Conservation (phyloP, 2,888 invertebrate genomes). For the Melinopterus prodromus region DNA sequence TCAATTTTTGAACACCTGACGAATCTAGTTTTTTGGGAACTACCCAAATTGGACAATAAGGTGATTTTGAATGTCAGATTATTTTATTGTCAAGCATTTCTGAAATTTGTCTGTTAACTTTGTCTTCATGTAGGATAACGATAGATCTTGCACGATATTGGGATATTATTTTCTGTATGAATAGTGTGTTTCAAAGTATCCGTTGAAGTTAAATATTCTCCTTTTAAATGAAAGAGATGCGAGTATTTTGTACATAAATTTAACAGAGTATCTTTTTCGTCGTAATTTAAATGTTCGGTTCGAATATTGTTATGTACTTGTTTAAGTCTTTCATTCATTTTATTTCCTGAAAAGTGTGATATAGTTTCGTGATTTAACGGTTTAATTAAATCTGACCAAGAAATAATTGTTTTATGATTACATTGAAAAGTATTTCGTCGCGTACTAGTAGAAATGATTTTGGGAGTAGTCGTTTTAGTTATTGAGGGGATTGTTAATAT, state of each 20-base stretch:
- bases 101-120: too few species aligned
- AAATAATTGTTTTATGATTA: not conserved
- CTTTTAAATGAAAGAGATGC: not conserved
- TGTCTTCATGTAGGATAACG: too few species aligned
- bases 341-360: not conserved
- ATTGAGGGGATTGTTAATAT: not conserved
- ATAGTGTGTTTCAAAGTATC: too few species aligned
- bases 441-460: not conserved
- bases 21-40: too few species aligned
- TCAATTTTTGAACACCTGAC: too few species aligned
- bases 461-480: not conserved
- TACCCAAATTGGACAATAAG: too few species aligned
- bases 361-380: not conserved
- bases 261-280: slow-evolving; percentile 6
- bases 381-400: not conserved
- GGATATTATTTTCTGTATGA: too few species aligned
- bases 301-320: slow-evolving; percentile 11
- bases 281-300: slow-evolving; percentile 13
- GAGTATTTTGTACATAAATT: not conserved
- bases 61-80: too few species aligned
- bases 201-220: too few species aligned
- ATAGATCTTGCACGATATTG: too few species aligned
- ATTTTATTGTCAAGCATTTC: too few species aligned
- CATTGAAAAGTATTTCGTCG: not conserved
- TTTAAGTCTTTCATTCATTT: not conserved